Base-by-base conservation (phyloP, 2,113 vertebrate genomes). In the Cynocephalus volans region DNA sequence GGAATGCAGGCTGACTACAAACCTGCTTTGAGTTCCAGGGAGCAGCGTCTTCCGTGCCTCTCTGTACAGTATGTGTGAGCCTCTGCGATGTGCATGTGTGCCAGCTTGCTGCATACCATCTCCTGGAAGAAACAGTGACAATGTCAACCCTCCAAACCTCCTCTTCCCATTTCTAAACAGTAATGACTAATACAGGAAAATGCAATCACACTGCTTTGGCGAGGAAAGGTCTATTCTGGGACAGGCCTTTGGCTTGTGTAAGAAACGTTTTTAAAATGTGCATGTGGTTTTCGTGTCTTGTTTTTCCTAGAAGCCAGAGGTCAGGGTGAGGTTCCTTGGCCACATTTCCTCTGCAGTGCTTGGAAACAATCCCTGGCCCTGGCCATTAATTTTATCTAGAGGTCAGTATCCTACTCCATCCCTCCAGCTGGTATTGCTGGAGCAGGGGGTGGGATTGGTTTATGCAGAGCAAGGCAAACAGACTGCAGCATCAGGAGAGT, bases 161-260 rank as follows among this genome's bases (percentile, higher is more conserved):
- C 96, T 90, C 94, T 93, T 98, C 76, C 96, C 95, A 77, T 95
- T 98, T 98, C 94, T 97, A 97, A 97, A 96, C 95, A 97, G 93
- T 96, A 97, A 98, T 97, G 97, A 98, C 95, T 96, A 97, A 98
- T 84, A 95, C 62, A 98, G 96, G 97, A 98, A 98, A 98, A 97
- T 96, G 84, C 88, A 97, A 60, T 97, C 97, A 95, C 90, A 98
- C 58, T 85, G 83, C 90, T 93, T 96, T 98, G 97, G 96, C 97
- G 97, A 91, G 87, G 88, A 97, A 86, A 93, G 83, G 87, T 89
- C 96, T 96, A 82, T 95, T 88, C 85, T 97, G 95, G 88, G 80
- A 95, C 90, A 91, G 67, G 91, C 93, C 95, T 98, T 98, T 98
- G 97, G 97, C 98, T 98, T 79, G 48, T 12, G 0, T 87, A 64